Evolutionary conservation across 2,888 invertebrate genomes (phyloP).

Genomic region (Eucera pruinosa): DNA sequence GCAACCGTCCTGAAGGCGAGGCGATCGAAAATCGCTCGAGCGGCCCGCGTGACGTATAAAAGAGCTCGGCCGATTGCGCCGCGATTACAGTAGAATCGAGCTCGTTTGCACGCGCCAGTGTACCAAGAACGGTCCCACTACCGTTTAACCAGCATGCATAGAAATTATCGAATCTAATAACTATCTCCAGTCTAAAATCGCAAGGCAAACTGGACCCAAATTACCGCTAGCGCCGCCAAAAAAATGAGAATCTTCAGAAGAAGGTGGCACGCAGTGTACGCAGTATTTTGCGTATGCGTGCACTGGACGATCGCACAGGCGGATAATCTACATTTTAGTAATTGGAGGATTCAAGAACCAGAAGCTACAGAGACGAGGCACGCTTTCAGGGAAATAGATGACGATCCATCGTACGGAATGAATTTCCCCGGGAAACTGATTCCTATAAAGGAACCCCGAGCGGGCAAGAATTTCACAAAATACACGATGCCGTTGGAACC

Average conservation of each 20-base stretch:
- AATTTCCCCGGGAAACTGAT: constrained; percentile 51
- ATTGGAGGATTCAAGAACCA: neutral
- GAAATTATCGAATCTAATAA: too few species aligned
- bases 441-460: constrained; percentile 34
- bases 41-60: constrained; percentile 75
- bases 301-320: constrained; percentile 10
- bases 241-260: constrained; percentile 48
- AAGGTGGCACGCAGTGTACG: constrained; percentile 35
- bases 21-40: constrained; percentile 62
- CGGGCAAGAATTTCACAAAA: neutral
- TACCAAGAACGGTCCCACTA: neutral
- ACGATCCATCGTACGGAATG: neutral
- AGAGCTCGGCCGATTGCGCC: constrained; percentile 67
- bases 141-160: constrained; percentile 11
- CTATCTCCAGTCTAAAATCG: too few species aligned
- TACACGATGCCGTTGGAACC: constrained; percentile 75
- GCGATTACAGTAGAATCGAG: constrained; percentile 73
- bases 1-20: constrained; percentile 55
- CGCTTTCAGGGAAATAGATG: neutral
- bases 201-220: neutral
- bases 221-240: neutral
- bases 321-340: neutral
- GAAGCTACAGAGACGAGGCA: neutral
- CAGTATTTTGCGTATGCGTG: constrained; percentile 52
- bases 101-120: constrained; percentile 56